Evolutionary conservation across 2,113 vertebrate genomes (phyloP).

Genomic region (Hiodon tergisus): DNA sequence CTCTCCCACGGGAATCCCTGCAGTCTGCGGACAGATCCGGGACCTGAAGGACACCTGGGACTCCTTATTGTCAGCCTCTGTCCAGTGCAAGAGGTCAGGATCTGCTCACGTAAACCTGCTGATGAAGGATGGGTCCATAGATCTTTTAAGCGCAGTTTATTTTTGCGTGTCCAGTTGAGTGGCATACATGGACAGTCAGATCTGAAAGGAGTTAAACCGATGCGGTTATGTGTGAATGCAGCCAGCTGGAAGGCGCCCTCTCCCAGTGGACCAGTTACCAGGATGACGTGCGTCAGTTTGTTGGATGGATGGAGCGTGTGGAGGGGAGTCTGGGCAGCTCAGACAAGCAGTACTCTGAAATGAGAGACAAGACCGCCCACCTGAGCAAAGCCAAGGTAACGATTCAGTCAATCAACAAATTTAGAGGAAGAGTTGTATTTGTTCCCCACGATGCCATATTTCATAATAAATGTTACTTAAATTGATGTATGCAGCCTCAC

Average conservation of each 20-base stretch:
- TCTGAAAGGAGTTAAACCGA: not conserved
- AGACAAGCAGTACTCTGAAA: constrained; percentile 75
- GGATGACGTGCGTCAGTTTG: constrained; percentile 88
- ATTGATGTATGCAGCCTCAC: no score
- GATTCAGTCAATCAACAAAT: constrained; percentile 10
- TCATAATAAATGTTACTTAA: not conserved
- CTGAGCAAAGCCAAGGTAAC: constrained; percentile 84
- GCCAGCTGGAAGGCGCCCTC: constrained; percentile 87
- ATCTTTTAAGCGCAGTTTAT: not conserved
- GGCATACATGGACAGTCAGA: not conserved
- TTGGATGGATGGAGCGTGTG: constrained; percentile 82
- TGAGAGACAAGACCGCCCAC: constrained; percentile 82
- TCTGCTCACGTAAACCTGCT: not conserved
- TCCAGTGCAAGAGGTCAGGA: constrained; percentile 88
- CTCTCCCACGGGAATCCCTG: constrained; percentile 76
- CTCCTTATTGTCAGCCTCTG: constrained; percentile 77
- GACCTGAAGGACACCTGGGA: constrained; percentile 87
- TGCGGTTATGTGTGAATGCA: constrained; percentile 45
- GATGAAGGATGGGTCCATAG: not conserved
- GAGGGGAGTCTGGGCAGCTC: constrained; percentile 74
- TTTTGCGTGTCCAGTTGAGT: no score
- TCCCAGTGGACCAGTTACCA: constrained; percentile 97
- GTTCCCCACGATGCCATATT: not conserved
- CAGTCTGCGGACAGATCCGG: constrained; percentile 79
- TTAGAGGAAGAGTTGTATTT: not conserved